Percentiles rank a stretch among this genome's conserved stretches.
phyloP scores from a whole-genome alignment of 2,888 invertebrate species.

The Drosophila nr. medialis region DNA sequence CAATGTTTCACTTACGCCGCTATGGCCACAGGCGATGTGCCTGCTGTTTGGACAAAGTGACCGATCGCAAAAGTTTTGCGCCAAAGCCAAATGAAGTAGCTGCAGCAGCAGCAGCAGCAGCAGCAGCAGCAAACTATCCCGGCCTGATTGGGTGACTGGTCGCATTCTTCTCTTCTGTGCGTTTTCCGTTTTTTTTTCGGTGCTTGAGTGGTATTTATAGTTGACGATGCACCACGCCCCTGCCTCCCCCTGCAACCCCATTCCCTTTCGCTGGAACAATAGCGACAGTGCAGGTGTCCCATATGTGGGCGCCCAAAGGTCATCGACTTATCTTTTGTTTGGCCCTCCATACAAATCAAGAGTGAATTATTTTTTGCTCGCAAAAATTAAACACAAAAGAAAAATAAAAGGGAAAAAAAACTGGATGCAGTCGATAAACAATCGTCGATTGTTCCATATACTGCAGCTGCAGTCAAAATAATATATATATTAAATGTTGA shows the following conservation, averaged over 20 bases:
- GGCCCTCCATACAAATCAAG: constrained; percentile 29
- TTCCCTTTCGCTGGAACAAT: constrained; percentile 2
- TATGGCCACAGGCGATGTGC: constrained; percentile 62
- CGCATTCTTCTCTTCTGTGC: not conserved
- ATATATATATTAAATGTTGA: not conserved
- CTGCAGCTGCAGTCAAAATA: not conserved
- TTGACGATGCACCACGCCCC: not conserved
- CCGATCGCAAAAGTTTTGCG: constrained; percentile 64
- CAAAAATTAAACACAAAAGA: not conserved
- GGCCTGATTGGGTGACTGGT: not conserved
- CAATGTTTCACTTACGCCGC: constrained; percentile 52
- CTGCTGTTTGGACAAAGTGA: constrained; percentile 48
- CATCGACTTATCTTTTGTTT: constrained; percentile 38
- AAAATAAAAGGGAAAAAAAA: not conserved
- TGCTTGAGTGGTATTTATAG: constrained; percentile 18
- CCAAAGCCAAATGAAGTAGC: constrained; percentile 2
- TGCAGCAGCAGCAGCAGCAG: not conserved
- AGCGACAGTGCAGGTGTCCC: not conserved
- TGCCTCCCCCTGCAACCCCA: not conserved
- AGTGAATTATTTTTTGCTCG: constrained; percentile 27
- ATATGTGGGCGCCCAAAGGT: constrained; percentile 2
- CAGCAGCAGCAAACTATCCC: not conserved
- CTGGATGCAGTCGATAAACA: not conserved
- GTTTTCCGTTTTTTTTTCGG: not conserved
- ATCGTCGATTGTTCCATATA: constrained; percentile 26